Evolutionary conservation across 2,113 vertebrate species (phyloP).

Genomic region (Myotis brandtii): DNA sequence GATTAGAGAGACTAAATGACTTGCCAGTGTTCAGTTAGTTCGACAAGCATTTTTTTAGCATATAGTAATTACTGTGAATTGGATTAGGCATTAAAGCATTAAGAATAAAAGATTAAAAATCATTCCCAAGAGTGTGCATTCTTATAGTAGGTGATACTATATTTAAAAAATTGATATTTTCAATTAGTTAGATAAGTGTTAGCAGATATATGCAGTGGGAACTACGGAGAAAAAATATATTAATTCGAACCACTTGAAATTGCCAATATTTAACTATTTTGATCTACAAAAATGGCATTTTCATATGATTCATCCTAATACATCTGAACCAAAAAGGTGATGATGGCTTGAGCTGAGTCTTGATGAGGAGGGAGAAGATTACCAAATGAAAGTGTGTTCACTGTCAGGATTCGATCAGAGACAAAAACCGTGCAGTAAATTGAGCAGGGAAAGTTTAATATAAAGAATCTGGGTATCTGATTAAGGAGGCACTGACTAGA

Average conservation of each 20-base stretch:
- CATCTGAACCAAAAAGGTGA: not conserved
- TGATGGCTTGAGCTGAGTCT: not conserved
- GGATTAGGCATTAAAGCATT: constrained; percentile 54
- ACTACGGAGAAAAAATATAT: constrained; percentile 55
- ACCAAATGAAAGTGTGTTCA: not conserved
- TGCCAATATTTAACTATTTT: constrained; percentile 36
- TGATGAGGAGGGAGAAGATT: not conserved
- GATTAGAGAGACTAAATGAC: constrained; percentile 58
- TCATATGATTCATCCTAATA: constrained; percentile 25
- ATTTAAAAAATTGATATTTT: constrained; percentile 64
- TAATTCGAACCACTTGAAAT: constrained; percentile 50
- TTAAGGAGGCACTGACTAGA: not conserved
- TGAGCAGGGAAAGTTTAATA: not conserved
- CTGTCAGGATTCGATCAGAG: not conserved
- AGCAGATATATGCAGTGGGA: not conserved
- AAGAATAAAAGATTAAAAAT: constrained; percentile 67
- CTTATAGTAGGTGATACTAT: constrained; percentile 58
- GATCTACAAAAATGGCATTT: constrained; percentile 46
- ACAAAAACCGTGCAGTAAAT: not conserved
- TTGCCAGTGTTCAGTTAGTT: constrained; percentile 58
- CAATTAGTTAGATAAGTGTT: constrained; percentile 38
- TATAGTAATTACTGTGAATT: constrained; percentile 70
- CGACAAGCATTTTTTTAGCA: constrained; percentile 34
- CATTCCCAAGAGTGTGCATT: constrained; percentile 38
- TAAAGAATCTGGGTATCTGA: constrained; percentile 1